Conservation (phyloP, 2,797 vertebrate genomes). For the Phalanger gymnotis region DNA sequence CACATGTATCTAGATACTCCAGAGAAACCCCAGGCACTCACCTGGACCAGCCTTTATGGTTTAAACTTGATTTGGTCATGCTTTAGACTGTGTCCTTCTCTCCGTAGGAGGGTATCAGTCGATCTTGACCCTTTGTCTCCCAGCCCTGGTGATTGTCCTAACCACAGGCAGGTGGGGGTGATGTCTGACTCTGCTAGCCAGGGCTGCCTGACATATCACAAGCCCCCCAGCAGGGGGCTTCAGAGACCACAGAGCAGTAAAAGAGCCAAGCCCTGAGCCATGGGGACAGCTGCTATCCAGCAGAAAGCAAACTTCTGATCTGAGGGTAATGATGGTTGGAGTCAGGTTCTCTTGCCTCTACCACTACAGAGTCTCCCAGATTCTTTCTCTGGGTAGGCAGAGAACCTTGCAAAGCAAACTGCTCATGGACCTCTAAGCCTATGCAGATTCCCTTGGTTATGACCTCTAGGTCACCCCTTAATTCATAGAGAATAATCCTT, state of each 20-base stretch:
- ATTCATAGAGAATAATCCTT: neutral
- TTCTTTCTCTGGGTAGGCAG: neutral
- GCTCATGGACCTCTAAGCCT: neutral
- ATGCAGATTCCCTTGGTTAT: neutral
- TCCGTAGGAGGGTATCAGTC: neutral
- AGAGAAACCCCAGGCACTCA: neutral
- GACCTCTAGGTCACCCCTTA: neutral
- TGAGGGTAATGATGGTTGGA: neutral
- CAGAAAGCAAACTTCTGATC: neutral
- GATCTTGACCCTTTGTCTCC: neutral
- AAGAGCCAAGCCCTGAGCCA: neutral
- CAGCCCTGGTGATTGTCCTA: neutral
- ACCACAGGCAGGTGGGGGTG: neutral
- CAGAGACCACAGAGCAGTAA: neutral
- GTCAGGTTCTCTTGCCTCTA: neutral
- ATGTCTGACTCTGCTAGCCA: neutral
- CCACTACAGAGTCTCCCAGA: neutral
- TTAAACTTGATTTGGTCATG: neutral
- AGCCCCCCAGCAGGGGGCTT: neutral
- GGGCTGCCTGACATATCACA: neutral
- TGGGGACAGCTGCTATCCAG: neutral
- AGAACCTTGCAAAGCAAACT: neutral
- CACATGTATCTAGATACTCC: neutral
- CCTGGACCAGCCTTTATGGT: neutral
- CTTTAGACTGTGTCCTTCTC: neutral